Evolutionary conservation across 2,797 vertebrate genomes (phyloP).

Genomic region (Protosalanx chinensis): DNA sequence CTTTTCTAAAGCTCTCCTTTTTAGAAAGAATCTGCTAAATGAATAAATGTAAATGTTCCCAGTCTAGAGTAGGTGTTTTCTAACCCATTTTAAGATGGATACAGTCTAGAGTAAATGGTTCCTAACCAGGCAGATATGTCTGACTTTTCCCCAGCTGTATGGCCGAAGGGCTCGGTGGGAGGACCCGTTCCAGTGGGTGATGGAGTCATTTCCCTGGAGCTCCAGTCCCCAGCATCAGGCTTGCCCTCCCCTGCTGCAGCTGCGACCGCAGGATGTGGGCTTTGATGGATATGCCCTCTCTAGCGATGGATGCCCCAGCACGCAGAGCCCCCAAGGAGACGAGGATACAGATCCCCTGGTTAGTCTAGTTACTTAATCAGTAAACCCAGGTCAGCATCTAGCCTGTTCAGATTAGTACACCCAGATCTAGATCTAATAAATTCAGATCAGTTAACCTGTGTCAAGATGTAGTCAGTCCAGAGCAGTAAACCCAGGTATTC

Average conservation of each 20-base stretch:
- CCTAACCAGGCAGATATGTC: neutral
- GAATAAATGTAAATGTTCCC: no score
- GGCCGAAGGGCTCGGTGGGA: constrained; percentile 82
- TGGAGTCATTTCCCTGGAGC: constrained; percentile 83
- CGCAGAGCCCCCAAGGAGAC: constrained; percentile 68
- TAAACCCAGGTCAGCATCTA: neutral
- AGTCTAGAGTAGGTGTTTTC: neutral
- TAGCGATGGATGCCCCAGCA: constrained; percentile 73
- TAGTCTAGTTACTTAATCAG: constrained; percentile 44
- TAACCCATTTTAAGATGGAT: neutral
- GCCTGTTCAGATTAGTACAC: no score
- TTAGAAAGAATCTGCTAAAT: no score
- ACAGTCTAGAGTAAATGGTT: no score
- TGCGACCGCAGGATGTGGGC: constrained; percentile 82
- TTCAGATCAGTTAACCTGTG: neutral
- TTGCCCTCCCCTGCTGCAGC: constrained; percentile 81
- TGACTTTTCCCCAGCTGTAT: constrained; percentile 68
- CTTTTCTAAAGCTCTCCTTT: no score
- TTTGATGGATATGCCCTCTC: constrained; percentile 78
- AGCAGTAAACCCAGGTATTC: neutral
- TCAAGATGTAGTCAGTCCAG: neutral
- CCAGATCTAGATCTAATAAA: no score
- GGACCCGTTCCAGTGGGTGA: constrained; percentile 85
- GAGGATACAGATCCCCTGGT: constrained; percentile 83
- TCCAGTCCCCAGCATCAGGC: constrained; percentile 76